Base-by-base conservation (phyloP, 2,797 vertebrate species). In the Acipenser ruthenus region DNA sequence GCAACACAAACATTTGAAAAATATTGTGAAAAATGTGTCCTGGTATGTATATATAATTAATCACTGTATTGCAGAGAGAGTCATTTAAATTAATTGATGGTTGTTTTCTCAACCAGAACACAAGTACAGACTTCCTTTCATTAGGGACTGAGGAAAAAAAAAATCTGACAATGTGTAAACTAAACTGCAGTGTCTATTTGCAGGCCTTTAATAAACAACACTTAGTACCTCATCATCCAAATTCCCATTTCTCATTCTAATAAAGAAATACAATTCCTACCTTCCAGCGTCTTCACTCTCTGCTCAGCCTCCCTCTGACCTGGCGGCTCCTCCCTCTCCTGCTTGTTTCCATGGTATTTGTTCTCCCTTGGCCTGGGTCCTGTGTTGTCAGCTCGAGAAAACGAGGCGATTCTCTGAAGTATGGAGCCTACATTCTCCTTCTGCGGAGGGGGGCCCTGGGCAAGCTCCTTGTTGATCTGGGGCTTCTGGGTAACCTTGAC, bases 361-460 rank as follows among this genome's bases (percentile, higher is more conserved):
- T 48, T 51, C 10, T 67, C 63, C n/a, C 55, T 51, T 37, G 37
- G 50, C 61, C 62, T 69, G 65, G 48, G 1, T 1, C 49, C 55
- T 47, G 58, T 50, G 49, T 51, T 50, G 2, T 75, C 75, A 13
- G 78, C 69, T 68, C 71, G 78, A 60, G 85, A 84, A 71, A 87
- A 83, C 65, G 88, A 88, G 50, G 81, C 83, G 1, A 86, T 87
- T 68, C 84, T 88, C 72, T 89, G 85, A 58, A 86, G 74, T 64
- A 88, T 83, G 61, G 84, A 86, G 51, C 80, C 80, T 1, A 90
- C 83, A 0, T 75, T 85, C 56, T 90, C 86, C 64, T 69, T 80
- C 53, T 23, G 56, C 50, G 72, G 3, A 0, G 68, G n/a, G 1
- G 62, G 67, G 1, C 70, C 64, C 0, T 63, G 68, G 18, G 9